Conservation (phyloP, 2,113 vertebrate genomes). For the Zingel zingel region DNA sequence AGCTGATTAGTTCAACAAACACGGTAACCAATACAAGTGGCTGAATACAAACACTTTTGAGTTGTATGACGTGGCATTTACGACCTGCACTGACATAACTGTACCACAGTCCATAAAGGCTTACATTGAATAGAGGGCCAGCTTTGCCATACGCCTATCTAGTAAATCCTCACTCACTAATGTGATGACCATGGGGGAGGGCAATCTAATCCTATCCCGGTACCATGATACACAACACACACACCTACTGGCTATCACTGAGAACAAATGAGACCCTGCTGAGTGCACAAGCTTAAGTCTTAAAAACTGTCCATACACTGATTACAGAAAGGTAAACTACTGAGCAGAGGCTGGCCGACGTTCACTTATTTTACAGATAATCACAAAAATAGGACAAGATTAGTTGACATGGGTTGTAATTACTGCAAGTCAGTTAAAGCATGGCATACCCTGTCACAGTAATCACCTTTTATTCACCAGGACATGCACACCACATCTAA, state of each 20-base stretch:
- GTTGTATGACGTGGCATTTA: neutral
- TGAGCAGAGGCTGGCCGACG: neutral
- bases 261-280: neutral
- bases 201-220: constrained; percentile 13
- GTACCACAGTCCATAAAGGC: neutral
- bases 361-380: neutral
- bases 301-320: neutral
- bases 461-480: constrained; percentile 13
- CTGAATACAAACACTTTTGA: constrained; percentile 2
- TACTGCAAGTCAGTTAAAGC: constrained; percentile 16
- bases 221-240: constrained; percentile 20
- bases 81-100: neutral
- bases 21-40: neutral
- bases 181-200: constrained; percentile 32
- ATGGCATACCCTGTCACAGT: neutral
- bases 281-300: neutral
- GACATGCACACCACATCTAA: neutral
- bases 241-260: neutral
- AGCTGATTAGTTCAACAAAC: neutral
- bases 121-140: neutral
- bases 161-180: constrained; percentile 26
- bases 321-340: neutral
- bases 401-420: constrained; percentile 11
- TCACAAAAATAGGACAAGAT: neutral
- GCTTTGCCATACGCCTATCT: constrained; percentile 4